A percentile compares a stretch with the other conserved stretches of the same genome.
Evolutionary conservation across 1,140 invertebrate genomes (phyloP).

Genomic region (Aleiodes sp.): DNA sequence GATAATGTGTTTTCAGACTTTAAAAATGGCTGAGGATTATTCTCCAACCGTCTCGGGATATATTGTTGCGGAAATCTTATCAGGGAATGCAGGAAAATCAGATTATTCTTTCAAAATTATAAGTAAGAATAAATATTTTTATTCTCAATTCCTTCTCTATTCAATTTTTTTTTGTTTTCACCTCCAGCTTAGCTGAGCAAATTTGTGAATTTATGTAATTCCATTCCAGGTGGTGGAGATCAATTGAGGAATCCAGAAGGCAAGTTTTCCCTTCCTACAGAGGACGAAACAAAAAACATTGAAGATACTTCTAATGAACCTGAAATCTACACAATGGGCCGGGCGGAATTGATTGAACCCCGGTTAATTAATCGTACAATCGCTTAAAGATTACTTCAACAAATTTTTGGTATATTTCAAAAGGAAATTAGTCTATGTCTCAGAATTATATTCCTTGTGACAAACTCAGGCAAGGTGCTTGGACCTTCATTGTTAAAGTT

Average conservation of each 20-base stretch:
- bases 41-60: slow-evolving; percentile 46
- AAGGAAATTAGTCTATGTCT: too few relatives aligned
- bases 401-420: too few relatives aligned
- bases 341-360: not conserved
- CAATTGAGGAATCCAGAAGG: slow-evolving; percentile 46
- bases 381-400: not conserved
- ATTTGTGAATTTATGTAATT: not conserved
- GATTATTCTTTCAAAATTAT: slow-evolving; percentile 41
- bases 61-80: slow-evolving; percentile 43
- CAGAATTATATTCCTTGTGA: too few relatives aligned
- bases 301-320: not conserved
- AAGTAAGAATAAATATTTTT: slow-evolving; percentile 37
- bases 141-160: too few relatives aligned
- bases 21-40: slow-evolving; percentile 46
- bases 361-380: slow-evolving; percentile 5
- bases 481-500: too few relatives aligned
- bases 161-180: not conserved
- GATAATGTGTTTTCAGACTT: slow-evolving; percentile 40
- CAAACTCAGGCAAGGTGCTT: too few relatives aligned
- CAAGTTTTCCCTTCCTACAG: slow-evolving; percentile 41
- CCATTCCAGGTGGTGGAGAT: slow-evolving; percentile 43
- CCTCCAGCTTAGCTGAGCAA: too few relatives aligned
- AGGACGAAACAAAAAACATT: slow-evolving; percentile 8
- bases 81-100: not conserved
- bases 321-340: not conserved